A percentile compares a stretch with the other conserved stretches of the same genome.
Conservation (phyloP, 2,888 invertebrate species). For the Hydraecia micacea region DNA sequence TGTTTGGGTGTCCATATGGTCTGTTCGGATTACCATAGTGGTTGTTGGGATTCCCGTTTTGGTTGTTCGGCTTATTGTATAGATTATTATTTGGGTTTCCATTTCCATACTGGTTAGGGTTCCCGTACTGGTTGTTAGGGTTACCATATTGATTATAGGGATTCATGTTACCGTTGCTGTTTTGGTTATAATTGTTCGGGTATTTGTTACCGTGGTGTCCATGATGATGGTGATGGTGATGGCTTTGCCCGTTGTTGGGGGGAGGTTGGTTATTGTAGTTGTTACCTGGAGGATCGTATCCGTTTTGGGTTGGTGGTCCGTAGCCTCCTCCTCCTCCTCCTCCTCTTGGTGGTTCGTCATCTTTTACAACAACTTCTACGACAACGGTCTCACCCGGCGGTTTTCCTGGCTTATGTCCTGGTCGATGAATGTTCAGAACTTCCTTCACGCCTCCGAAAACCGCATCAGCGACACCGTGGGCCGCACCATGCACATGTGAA, state of each 20-base stretch:
- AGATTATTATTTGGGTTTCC: constrained; percentile 38
- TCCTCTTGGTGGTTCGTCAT: constrained; percentile 44
- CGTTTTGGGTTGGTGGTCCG: constrained; percentile 63
- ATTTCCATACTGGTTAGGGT: constrained; percentile 50
- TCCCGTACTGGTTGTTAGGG: constrained; percentile 54
- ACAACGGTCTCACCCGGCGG: constrained; percentile 71
- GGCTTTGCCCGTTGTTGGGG: constrained; percentile 39
- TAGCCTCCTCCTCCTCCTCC: constrained; percentile 46
- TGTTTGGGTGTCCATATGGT: constrained; percentile 21
- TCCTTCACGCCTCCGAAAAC: constrained; percentile 74
- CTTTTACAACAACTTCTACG: constrained; percentile 69
- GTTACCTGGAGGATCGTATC: constrained; percentile 55
- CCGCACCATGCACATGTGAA: constrained; percentile 72
- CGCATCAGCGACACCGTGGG: constrained; percentile 73
- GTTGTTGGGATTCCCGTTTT: constrained; percentile 10
- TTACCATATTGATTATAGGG: constrained; percentile 46
- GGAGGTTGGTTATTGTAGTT: constrained; percentile 49
- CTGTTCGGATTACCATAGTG: constrained; percentile 29
- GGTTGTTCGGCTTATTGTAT: constrained; percentile 49
- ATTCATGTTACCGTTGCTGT: constrained; percentile 43
- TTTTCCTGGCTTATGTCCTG: constrained; percentile 56
- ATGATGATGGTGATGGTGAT: constrained; percentile 40
- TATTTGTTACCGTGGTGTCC: constrained; percentile 38
- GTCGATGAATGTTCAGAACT: constrained; percentile 64
- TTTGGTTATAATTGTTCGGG: constrained; percentile 38